Percentiles rank a stretch among this genome's conserved stretches.
Evolutionary conservation across 2,797 vertebrate species (phyloP).

Genomic region (Cottoperca gobio): DNA sequence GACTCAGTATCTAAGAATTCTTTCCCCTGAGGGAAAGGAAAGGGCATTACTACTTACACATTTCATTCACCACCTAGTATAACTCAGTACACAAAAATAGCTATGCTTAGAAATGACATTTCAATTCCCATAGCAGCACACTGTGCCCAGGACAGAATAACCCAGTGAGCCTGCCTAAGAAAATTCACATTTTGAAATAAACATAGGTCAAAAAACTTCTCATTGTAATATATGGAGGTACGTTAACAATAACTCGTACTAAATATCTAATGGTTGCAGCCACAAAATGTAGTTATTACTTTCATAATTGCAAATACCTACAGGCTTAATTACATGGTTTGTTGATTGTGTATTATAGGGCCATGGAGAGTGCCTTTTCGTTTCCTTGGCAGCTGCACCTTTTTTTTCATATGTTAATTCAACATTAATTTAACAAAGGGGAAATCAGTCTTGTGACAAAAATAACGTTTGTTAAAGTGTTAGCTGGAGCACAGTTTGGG

Average conservation of each 20-base stretch:
- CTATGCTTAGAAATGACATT: constrained; percentile 24
- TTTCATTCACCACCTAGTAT: constrained; percentile 12
- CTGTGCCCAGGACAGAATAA: constrained; percentile 5
- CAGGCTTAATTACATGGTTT: constrained; percentile 21
- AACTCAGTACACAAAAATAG: constrained; percentile 34
- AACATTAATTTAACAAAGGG: not conserved
- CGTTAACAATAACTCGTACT: not conserved
- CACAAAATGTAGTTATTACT: not conserved
- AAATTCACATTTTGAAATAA: not conserved
- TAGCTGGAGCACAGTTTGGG: not conserved
- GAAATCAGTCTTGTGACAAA: not conserved
- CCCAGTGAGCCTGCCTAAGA: not conserved
- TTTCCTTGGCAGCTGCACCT: constrained; percentile 51
- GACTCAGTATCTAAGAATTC: not conserved
- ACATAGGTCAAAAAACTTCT: not conserved
- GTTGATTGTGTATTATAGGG: constrained; percentile 37
- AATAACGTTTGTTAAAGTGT: not conserved
- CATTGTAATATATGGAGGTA: not conserved
- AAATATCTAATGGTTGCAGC: constrained; percentile 1
- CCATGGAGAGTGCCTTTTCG: constrained; percentile 13
- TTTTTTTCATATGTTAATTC: not conserved
- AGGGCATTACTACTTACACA: constrained; percentile 28
- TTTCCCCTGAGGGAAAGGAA: not conserved
- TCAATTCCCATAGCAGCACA: constrained; percentile 18
- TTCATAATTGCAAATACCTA: constrained; percentile 9